Evolutionary conservation across 2,888 invertebrate genomes (phyloP), one percentile per base, ranked within the genome.

Genomic region (Heliconius sara): DNA sequence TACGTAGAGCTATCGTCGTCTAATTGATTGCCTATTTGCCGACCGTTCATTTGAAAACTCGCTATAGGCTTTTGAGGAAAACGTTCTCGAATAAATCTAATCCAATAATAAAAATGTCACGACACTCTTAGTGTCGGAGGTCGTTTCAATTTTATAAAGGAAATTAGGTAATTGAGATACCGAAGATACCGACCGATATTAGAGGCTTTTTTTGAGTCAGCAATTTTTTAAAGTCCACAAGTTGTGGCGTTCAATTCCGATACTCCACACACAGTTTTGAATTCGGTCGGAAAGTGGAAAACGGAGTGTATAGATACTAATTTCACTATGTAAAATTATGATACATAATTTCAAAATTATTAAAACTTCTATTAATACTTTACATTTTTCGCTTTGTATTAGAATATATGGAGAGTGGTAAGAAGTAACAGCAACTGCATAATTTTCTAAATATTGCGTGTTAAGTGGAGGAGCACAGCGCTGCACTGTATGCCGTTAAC

Each of bases 11-110:
- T 47, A 66, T 78, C 75, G 63, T 7, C 72, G 66, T 78, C 72
- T 72, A 78, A 78, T 73, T 78, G 66, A 78, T 73, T 52, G 72
- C 52, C 66, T 73, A 57, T 73, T 65, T 73, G 77, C 65, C 65
- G 52, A 73, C 66, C 66, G n/a, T 73, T 25, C 78, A 78, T 78
- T 65, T 73, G 75, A 75, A 47, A 75, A 75, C 63, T 60, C 39
- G 65, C 27, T 27, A 43, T 43, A 75, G 63, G 60, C 63, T 75
- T 22, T 47, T 65, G 65, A 63, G 75, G 75, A 75, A 75, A 75
- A 75, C 22, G 75, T 43, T 27, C 63, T 27, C 43, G 27, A 47
- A 65, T 75, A 65, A 75, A 75, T 75, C 47, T 75, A 75, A 65
- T 65, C 27, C 22, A 43, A 27, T 75, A 65, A 75, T 75, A 75